Base-by-base conservation (phyloP, 2,888 invertebrate species). In the Torymus texanus region DNA sequence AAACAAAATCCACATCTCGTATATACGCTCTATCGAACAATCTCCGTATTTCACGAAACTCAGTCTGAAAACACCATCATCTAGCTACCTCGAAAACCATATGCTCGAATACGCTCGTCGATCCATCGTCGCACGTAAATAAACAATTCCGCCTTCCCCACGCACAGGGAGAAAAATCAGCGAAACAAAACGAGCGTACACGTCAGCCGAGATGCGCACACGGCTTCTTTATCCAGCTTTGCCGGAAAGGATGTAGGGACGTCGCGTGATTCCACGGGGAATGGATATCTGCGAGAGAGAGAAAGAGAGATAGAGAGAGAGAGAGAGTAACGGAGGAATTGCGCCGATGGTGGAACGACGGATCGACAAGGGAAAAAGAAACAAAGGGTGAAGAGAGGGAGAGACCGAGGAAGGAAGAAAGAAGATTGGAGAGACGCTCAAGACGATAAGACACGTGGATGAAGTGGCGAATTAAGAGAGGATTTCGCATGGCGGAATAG, bases 191-290 rank as follows among this genome's bases (percentile, higher is more conserved):
- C 41, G 41, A 41, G 10, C 8, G 41, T 41, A 8, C 41, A 41
- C 8, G 41, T 41, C 41, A 41, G 41, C 5, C 56, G 67, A 55
- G 24, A 67, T 41, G 41, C 41, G 41, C 41, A 8, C 41, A 8
- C 41, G 41, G 41, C 5, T 41, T 41, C 41, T 65, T 73, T 73
- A 73, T 73, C 63, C 63, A 56, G 56, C 73, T 73, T 61, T 56
- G 24, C 41, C 41, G n/a, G 55, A 8, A 21, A 51, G 51, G 50
- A 12, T 29, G 41, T 13, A 53, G 56, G 8, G 12, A 14, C 51
- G 13, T 12, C 1, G 8, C 51, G 12, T 41, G 56, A 50, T 65
- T 73, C 50, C 29, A 21, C 21, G 24, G 61, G 50, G 61, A 41
- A 56, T 51, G 73, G 41, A 73, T 41, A 41, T 63, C 29, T 10